Evolutionary conservation across 2,113 vertebrate genomes (phyloP).

Genomic region (Cinclus mexicanus): DNA sequence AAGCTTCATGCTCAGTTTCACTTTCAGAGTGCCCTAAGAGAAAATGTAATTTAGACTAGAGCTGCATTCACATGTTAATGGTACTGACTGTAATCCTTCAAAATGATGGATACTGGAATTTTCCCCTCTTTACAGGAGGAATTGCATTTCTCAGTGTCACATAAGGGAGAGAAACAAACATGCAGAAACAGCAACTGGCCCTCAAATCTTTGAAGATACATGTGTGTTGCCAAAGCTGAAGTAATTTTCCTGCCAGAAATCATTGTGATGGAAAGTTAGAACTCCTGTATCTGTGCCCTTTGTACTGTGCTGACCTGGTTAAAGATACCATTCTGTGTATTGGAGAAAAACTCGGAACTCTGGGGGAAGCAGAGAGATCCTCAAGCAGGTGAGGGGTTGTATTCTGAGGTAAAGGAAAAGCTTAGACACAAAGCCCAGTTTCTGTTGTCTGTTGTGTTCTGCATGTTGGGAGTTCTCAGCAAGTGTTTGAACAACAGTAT

Average conservation of each 20-base stretch:
- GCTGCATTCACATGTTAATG: slow-evolving; percentile 23
- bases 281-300: not conserved
- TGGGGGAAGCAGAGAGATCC: not conserved
- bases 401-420: not conserved
- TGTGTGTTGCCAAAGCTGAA: slow-evolving; percentile 19
- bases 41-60: slow-evolving; percentile 48
- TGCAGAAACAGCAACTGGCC: slow-evolving; percentile 21
- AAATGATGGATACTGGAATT: slow-evolving; percentile 59
- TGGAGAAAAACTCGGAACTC: not conserved
- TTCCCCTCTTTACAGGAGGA: not conserved
- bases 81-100: slow-evolving; percentile 42
- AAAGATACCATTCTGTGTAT: not conserved
- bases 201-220: slow-evolving; percentile 37
- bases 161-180: slow-evolving; percentile 51
- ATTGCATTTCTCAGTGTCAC: slow-evolving; percentile 58
- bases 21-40: slow-evolving; percentile 45
- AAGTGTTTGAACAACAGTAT: not conserved
- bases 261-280: not conserved
- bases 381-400: not conserved
- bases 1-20: slow-evolving; percentile 25
- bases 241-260: slow-evolving; percentile 54
- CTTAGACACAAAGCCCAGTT: not conserved
- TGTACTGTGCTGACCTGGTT: not conserved
- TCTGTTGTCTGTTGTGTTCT: not conserved
- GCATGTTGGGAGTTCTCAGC: fast-evolving